These are phyloP conservation scores for Reticulitermes lucifugus DNA, from an alignment of 2,888 invertebrate genomes.

Conservation along the genomic window DNA sequence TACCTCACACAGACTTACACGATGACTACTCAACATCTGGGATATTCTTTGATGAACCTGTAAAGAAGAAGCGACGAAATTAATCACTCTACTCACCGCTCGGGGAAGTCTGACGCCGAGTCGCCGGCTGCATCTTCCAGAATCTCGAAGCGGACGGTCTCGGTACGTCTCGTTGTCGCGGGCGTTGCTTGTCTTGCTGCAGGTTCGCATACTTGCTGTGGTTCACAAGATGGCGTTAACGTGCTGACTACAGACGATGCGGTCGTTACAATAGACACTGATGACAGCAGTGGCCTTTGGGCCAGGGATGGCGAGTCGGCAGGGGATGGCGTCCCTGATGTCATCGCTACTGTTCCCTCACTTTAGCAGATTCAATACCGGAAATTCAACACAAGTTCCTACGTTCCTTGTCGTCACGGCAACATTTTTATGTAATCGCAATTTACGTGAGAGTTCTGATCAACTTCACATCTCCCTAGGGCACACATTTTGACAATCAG, in stretches of 20 bases:
- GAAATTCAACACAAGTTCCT: too few relatives aligned
- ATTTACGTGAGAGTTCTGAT: too few relatives aligned
- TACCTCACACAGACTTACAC: too few relatives aligned
- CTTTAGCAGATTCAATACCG: too few relatives aligned
- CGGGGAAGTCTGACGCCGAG: not conserved
- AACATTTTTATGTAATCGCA: too few relatives aligned
- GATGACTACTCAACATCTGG: too few relatives aligned
- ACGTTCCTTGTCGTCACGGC: too few relatives aligned
- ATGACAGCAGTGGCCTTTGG: conserved; percentile 58
- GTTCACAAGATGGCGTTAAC: conserved; percentile 19
- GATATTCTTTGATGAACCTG: too few relatives aligned
- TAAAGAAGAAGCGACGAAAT: not conserved
- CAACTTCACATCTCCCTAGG: too few relatives aligned
- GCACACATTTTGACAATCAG: too few relatives aligned
- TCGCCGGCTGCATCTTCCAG: not conserved
- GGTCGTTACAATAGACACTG: conserved; percentile 27
- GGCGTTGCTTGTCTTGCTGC: conserved; percentile 25
- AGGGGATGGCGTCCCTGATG: conserved; percentile 60
- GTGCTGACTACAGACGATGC: conserved; percentile 49
- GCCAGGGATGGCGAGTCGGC: conserved; percentile 60
- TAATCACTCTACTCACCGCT: conserved; percentile 9
- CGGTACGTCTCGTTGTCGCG: conserved; percentile 3
- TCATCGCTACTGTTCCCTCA: conserved; percentile 54
- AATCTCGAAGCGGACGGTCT: conserved; percentile 42
- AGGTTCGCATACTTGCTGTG: not conserved